These are phyloP conservation scores for Loriculus beryllinus DNA, from an alignment of 2,797 vertebrate species.

Conservation along the genomic window DNA sequence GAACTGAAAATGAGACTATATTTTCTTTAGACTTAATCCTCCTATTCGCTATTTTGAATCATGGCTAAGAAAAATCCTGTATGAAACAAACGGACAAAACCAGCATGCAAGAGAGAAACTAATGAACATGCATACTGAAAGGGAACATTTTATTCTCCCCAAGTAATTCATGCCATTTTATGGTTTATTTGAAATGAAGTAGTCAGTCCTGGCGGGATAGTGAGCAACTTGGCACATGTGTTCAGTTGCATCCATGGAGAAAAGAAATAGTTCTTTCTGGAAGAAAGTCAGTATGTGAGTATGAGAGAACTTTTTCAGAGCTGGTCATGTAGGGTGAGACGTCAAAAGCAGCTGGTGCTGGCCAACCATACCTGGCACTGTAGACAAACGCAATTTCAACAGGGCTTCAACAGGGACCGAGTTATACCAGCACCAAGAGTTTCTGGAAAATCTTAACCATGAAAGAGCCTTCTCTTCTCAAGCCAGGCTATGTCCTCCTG, in stretches of 20 bases:
- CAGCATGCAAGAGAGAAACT: not conserved
- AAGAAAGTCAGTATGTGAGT: constrained; percentile 21
- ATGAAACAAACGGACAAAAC: not conserved
- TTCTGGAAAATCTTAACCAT: constrained; percentile 51
- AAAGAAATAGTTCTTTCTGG: constrained; percentile 54
- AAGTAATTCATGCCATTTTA: constrained; percentile 50
- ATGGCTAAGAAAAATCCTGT: not conserved
- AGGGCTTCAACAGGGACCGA: not conserved
- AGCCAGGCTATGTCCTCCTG: not conserved
- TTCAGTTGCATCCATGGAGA: not conserved
- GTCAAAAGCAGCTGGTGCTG: constrained; percentile 29
- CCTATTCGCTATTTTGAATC: constrained; percentile 13
- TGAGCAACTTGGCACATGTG: constrained; percentile 21
- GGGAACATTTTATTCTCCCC: constrained; percentile 54
- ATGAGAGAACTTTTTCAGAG: constrained; percentile 28
- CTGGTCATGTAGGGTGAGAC: not conserved
- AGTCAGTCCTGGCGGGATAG: constrained; percentile 29
- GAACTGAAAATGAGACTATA: not conserved
- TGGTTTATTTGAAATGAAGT: constrained; percentile 61
- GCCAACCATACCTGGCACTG: constrained; percentile 20
- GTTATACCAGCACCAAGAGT: constrained; percentile 24
- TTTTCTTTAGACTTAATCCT: not conserved
- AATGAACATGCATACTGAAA: not conserved
- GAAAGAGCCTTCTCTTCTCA: constrained; percentile 43
- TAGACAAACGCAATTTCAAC: constrained; percentile 18